Conservation (phyloP, 2,797 vertebrate genomes). For the Sylvilagus floridanus region DNA sequence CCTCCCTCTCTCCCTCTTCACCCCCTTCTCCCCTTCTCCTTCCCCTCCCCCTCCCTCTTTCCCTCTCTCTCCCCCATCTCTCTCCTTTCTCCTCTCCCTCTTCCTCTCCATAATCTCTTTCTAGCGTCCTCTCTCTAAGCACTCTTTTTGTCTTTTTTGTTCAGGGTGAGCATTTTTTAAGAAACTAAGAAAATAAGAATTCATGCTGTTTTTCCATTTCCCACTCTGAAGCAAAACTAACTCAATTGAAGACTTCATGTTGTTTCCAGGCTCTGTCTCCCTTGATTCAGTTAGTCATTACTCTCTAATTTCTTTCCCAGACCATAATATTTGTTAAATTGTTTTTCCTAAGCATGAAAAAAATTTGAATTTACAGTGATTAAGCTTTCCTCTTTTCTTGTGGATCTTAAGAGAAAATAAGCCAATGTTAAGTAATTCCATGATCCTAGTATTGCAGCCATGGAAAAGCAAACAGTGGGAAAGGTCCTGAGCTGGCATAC, state of each 20-base stretch:
- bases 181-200: slow-evolving; percentile 18
- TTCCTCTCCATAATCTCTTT: neutral
- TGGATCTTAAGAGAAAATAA: slow-evolving; percentile 7
- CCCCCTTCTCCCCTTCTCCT: neutral
- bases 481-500: neutral
- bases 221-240: slow-evolving; percentile 50
- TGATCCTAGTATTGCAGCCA: neutral
- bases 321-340: slow-evolving; percentile 53
- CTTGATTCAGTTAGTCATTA: slow-evolving; percentile 61
- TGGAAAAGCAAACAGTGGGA: neutral
- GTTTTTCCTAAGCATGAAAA: slow-evolving; percentile 49
- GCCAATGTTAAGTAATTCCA: neutral
- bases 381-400: neutral
- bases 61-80: neutral
- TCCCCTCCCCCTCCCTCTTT: neutral
- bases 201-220: slow-evolving; percentile 59
- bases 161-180: neutral
- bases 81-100: too few relatives aligned
- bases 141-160: neutral
- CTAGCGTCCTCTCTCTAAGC: neutral
- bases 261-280: slow-evolving; percentile 7
- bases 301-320: slow-evolving; percentile 58
- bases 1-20: neutral
- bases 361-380: slow-evolving; percentile 18
- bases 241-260: slow-evolving; percentile 28